A percentile compares a stretch with the other conserved stretches of the same genome.
phyloP scores from a whole-genome alignment of 92 coral and sea anemone genomes.

The Phenganax stokvisi region DNA sequence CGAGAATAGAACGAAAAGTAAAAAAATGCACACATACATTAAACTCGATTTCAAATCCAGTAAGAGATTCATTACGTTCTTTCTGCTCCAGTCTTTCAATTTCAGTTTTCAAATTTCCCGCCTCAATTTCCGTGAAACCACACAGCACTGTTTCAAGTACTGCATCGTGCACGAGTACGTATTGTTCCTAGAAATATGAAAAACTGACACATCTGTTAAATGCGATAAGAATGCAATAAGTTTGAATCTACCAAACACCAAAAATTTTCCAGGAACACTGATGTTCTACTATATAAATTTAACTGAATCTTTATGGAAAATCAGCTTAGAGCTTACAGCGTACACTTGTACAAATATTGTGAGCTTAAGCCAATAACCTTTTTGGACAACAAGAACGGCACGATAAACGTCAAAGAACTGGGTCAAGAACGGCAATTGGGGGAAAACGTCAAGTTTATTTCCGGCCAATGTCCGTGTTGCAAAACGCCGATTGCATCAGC shows the following conservation, averaged over 20 bases:
- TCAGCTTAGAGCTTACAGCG: too few species aligned
- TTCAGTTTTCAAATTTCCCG: constrained; percentile 59
- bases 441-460: too few species aligned
- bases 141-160: constrained; percentile 77
- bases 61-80: constrained; percentile 44
- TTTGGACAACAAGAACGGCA: too few species aligned
- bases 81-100: constrained; percentile 71
- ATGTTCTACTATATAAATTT: background rate
- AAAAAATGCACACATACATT: background rate
- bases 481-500: too few species aligned
- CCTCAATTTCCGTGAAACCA: constrained; percentile 85
- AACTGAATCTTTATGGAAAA: background rate
- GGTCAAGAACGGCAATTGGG: too few species aligned
- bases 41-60: constrained; percentile 15
- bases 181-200: constrained; percentile 58
- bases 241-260: background rate
- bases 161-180: constrained; percentile 84
- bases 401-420: too few species aligned
- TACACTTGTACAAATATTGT: background rate
- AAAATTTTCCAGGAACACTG: background rate
- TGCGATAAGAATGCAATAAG: background rate
- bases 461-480: too few species aligned
- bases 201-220: too few species aligned
- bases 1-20: background rate
- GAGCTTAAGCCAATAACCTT: too few species aligned